A percentile compares a stretch with the other conserved stretches of the same genome.
These are phyloP conservation scores for Pollimyrus isidori DNA, from an alignment of 2,113 vertebrate genomes.

Conservation along the genomic window DNA sequence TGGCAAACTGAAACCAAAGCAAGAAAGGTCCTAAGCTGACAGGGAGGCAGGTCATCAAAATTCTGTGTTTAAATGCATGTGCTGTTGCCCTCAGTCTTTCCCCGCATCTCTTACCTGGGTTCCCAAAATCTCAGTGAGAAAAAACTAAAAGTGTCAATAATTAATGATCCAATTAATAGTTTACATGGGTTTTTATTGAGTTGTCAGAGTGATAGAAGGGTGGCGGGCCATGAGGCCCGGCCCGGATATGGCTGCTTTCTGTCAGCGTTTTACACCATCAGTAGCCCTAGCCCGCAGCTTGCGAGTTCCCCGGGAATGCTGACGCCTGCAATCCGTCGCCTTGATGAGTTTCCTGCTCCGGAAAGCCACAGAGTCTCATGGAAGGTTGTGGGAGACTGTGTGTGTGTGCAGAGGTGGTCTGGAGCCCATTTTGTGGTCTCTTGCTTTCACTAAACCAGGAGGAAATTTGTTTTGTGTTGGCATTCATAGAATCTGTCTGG, in stretches of 20 bases:
- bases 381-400: slow-evolving; percentile 8
- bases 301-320: slow-evolving; percentile 41
- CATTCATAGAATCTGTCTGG: slow-evolving; percentile 7
- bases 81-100: slow-evolving; percentile 38
- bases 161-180: slow-evolving; percentile 79
- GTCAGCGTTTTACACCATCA: slow-evolving; percentile 55
- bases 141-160: slow-evolving; percentile 62
- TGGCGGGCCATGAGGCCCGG: slow-evolving; percentile 42
- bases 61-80: slow-evolving; percentile 44
- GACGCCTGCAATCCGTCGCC: slow-evolving; percentile 53
- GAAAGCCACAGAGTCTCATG: slow-evolving; percentile 41
- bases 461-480: slow-evolving; percentile 26
- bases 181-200: slow-evolving; percentile 76
- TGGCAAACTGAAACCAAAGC: not conserved
- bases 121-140: slow-evolving; percentile 54
- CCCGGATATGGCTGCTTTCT: slow-evolving; percentile 40
- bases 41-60: not conserved
- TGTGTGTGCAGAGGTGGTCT: slow-evolving; percentile 16
- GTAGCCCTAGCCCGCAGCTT: slow-evolving; percentile 37
- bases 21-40: not conserved
- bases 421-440: slow-evolving; percentile 37
- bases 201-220: slow-evolving; percentile 74
- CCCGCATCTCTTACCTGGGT: not conserved
- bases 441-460: slow-evolving; percentile 44
- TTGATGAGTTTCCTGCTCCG: slow-evolving; percentile 53